Conservation (phyloP, 2,888 invertebrate species). For the Arctia plantaginis region DNA sequence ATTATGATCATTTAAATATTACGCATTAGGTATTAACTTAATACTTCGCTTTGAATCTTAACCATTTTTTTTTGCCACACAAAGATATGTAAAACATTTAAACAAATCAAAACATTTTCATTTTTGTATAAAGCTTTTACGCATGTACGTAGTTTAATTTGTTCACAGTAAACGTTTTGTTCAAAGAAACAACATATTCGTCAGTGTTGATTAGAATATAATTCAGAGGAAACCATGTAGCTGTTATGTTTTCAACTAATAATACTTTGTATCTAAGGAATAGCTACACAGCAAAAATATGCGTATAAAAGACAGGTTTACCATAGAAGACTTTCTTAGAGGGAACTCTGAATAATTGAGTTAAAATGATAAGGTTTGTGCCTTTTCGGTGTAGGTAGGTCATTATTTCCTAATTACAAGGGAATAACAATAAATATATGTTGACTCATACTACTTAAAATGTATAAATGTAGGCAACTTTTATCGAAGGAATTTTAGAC, state of each 20-base stretch:
- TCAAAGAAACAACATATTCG: background rate
- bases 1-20: too few relatives aligned
- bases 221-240: background rate
- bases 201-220: background rate
- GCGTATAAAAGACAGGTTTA: background rate
- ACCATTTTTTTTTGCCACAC: too few relatives aligned
- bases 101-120: too few relatives aligned
- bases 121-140: too few relatives aligned
- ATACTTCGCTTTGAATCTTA: too few relatives aligned
- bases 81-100: too few relatives aligned
- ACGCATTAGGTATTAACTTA: too few relatives aligned
- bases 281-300: background rate
- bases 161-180: background rate
- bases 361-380: background rate
- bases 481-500: background rate
- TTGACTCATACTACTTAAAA: background rate
- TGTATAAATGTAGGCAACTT: too few relatives aligned
- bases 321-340: background rate
- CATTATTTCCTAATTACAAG: background rate
- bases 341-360: background rate
- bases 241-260: background rate
- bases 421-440: background rate
- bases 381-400: slow-evolving; percentile 1
- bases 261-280: background rate
- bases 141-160: too few relatives aligned